phyloP scores from a whole-genome alignment of 2,888 invertebrate species.

The Orthonychiurus folsomi region DNA sequence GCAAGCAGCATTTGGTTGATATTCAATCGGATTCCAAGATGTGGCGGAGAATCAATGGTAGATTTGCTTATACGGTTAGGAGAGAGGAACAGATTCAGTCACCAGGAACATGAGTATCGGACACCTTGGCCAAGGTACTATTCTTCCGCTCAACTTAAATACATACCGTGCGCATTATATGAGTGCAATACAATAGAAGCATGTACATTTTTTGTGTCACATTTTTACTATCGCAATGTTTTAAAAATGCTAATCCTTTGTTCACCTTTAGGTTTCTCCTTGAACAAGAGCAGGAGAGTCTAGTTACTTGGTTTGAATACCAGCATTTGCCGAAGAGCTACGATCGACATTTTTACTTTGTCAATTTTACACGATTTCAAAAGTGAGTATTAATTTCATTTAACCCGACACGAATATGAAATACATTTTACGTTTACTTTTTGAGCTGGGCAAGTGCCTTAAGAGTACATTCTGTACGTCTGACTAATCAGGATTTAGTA shows the following conservation, averaged over 20 bases:
- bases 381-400: conserved; percentile 36
- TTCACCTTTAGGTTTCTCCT: conserved; percentile 46
- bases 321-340: conserved; percentile 50
- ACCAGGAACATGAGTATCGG: conserved; percentile 42
- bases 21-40: conserved; percentile 54
- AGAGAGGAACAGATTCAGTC: conserved; percentile 53
- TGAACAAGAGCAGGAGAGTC: conserved; percentile 45
- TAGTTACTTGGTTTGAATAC: conserved; percentile 40
- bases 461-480: no score
- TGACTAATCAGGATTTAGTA: no score
- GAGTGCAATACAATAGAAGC: no score
- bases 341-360: conserved; percentile 53
- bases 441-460: no score
- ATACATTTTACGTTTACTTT: no score
- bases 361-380: conserved; percentile 52
- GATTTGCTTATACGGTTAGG: conserved; percentile 53
- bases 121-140: conserved; percentile 40
- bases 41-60: conserved; percentile 54
- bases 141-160: background rate
- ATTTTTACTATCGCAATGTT: background rate
- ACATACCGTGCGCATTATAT: background rate
- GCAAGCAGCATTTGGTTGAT: conserved; percentile 45
- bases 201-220: no score
- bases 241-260: conserved; percentile 2
- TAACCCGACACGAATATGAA: no score